A percentile compares a stretch with the other conserved stretches of the same genome.
Evolutionary conservation across 2,888 invertebrate genomes (phyloP).

Genomic region (Campoletis raptor): DNA sequence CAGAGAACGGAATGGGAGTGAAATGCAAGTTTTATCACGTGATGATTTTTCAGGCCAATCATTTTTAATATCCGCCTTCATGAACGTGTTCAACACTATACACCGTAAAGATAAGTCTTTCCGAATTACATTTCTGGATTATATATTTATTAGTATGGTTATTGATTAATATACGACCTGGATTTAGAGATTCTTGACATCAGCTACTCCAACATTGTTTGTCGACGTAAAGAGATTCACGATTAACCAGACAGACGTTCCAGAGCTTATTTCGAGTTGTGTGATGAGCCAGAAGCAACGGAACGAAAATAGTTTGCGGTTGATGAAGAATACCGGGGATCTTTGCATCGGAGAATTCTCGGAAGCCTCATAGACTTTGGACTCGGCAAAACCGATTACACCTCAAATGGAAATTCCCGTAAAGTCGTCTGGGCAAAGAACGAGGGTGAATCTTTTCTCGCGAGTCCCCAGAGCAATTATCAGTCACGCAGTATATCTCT

Average conservation of each 20-base stretch:
- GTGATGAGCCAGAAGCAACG: background rate
- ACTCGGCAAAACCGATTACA: slow-evolving; percentile 4
- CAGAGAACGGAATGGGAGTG: background rate
- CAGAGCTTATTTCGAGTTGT: background rate
- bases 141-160: background rate
- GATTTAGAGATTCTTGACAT: background rate
- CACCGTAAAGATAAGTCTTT: background rate
- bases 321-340: slow-evolving; percentile 18
- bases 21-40: background rate
- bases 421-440: slow-evolving; percentile 13
- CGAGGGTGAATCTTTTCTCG: slow-evolving; percentile 21
- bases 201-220: background rate
- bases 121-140: background rate
- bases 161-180: background rate
- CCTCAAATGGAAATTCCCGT: slow-evolving; percentile 13
- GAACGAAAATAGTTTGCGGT: slow-evolving; percentile 8
- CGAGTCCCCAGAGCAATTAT: slow-evolving; percentile 25
- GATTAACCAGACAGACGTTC: background rate
- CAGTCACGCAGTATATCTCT: slow-evolving; percentile 35
- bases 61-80: background rate
- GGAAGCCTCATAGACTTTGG: background rate
- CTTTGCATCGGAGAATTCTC: background rate
- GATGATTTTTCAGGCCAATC: background rate
- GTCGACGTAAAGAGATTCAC: background rate
- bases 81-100: background rate